phyloP scores from a whole-genome alignment of 2,797 vertebrate species.

The Sphenodon punctatus region DNA sequence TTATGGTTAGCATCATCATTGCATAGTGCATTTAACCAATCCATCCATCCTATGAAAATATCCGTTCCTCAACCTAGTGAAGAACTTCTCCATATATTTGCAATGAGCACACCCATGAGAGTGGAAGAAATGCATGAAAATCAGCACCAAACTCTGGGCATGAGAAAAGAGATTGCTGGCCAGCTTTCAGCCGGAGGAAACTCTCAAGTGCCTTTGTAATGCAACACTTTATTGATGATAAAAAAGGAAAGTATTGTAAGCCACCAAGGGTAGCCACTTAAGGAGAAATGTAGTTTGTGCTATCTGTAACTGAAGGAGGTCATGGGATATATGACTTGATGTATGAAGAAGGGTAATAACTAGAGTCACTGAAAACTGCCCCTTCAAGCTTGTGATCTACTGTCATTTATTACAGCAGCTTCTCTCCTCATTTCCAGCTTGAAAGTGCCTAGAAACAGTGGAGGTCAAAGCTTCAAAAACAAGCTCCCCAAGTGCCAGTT shows the following conservation, averaged over 20 bases:
- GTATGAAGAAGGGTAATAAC: constrained; percentile 36
- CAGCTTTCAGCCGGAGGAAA: not conserved
- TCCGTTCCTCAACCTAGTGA: not conserved
- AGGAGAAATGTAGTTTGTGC: constrained; percentile 53
- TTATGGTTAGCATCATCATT: not conserved
- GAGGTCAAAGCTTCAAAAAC: not conserved
- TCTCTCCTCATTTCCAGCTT: not conserved
- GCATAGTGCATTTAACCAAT: not conserved
- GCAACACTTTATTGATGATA: constrained; percentile 40
- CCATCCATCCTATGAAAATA: not conserved
- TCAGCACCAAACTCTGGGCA: not conserved
- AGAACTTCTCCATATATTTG: not conserved
- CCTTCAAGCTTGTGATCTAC: not conserved
- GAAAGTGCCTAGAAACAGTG: constrained; percentile 7
- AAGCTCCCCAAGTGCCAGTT: rapidly evolving
- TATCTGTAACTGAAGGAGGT: constrained; percentile 68
- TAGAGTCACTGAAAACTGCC: not conserved
- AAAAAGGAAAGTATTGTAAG: constrained; percentile 19
- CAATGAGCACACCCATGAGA: not conserved
- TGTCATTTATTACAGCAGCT: not conserved
- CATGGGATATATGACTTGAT: constrained; percentile 38
- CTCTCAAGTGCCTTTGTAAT: constrained; percentile 61
- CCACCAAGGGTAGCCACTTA: constrained; percentile 43
- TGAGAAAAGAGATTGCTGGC: constrained; percentile 4
- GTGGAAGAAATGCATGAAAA: not conserved